Base-by-base conservation (phyloP, 2,113 vertebrate genomes). In the Phyllostomus hastatus region DNA sequence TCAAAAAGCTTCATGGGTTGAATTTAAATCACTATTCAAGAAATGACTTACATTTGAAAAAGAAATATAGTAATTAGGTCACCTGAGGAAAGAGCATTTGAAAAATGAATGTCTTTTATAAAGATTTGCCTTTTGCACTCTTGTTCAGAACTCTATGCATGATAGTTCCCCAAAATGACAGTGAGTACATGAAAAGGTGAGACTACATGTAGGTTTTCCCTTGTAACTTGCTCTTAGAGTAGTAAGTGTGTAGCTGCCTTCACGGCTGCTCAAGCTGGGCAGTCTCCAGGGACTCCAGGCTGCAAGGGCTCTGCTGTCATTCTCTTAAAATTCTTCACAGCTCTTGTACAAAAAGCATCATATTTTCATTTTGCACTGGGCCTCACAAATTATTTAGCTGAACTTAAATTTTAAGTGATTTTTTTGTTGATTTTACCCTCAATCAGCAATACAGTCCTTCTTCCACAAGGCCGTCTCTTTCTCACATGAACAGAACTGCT, bases 1-100 rank as follows among this genome's bases (percentile, higher is more conserved):
- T 70, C 19, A 92, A 61, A 80, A 52, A 26, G 69, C 75, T 85
- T 96, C 31, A 69, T 59, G 54, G 28, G n/a, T 79, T 59, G 52
- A 61, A 95, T 82, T 97, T 94, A 96, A 95, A 95, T 95, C 48
- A 75, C 59, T 64, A 48, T 79, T 43, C 43, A 92, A 97, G 72
- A 95, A 76, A 69, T 81, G n/a, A 76, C 94, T 95, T 86, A 85
- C 16, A 12, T 88, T 94, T 95, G 70, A 83, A 82, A 95, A 93
- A 92, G 96, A 90, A 91, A 88, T 93, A 75, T 11, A 92, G 64
- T 90, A 95, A 97, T 96, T 97, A 96, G 94, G 94, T 96, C 96
- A 98, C 85, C 48, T 20, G 94, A 97, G 88, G 88, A 85, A 96
- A 92, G 67, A 91, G 35, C 28, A 1, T 78, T 94, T 82, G 84